Conservation (phyloP, 2,797 vertebrate species). For the Garrulus glandarius region DNA sequence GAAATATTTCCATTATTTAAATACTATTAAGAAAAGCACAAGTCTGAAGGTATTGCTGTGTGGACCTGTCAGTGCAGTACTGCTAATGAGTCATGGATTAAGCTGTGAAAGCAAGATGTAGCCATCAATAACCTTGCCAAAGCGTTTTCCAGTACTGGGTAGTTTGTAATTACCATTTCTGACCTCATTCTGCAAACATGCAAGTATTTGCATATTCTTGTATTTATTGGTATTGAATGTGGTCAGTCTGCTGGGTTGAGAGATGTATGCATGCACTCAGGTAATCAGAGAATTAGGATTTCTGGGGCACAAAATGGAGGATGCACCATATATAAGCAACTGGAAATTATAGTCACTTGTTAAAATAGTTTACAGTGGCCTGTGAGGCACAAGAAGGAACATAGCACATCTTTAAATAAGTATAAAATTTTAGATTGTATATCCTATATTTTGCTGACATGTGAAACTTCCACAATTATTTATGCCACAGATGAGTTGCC, state of each 20-base stretch:
- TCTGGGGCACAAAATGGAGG: not conserved
- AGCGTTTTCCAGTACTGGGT: accelerated
- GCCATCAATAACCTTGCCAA: not conserved
- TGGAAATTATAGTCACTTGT: slow-evolving; percentile 21
- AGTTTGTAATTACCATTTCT: not conserved
- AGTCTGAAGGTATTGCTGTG: not conserved
- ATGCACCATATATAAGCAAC: slow-evolving; percentile 1
- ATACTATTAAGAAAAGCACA: not conserved
- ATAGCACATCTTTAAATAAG: slow-evolving; percentile 42
- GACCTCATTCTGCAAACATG: not conserved
- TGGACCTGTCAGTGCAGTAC: not conserved
- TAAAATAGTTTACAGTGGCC: slow-evolving; percentile 36
- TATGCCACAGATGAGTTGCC: not conserved
- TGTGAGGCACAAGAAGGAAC: slow-evolving; percentile 54
- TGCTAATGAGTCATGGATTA: not conserved
- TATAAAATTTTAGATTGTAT: not conserved
- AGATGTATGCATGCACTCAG: not conserved
- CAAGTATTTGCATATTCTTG: not conserved
- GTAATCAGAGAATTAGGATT: not conserved
- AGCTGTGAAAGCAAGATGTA: not conserved
- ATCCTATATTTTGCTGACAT: not conserved
- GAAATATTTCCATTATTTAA: not conserved
- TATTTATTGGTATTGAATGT: not conserved
- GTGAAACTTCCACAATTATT: slow-evolving; percentile 2
- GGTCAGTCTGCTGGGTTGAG: not conserved